These are phyloP conservation scores for Todiramphus chloris DNA, from an alignment of 2,113 vertebrate species.

Conservation along the genomic window DNA sequence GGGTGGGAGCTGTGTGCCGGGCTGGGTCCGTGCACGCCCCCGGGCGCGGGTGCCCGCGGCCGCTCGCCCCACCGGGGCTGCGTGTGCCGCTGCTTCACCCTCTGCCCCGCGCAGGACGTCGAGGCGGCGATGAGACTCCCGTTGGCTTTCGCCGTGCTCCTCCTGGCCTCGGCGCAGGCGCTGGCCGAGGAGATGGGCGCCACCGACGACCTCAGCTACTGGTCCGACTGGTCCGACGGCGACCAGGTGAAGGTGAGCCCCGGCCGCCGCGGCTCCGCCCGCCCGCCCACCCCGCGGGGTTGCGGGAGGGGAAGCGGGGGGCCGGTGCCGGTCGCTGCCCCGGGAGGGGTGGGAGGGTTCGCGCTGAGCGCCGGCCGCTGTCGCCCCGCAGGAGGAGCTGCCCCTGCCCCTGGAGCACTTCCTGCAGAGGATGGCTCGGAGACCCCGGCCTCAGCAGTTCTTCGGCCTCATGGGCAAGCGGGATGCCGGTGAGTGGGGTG, in stretches of 20 bases:
- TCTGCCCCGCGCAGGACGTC: not conserved
- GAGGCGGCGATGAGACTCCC: slow-evolving; percentile 82
- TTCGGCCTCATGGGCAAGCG: slow-evolving; percentile 96
- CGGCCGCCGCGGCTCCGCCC: not conserved
- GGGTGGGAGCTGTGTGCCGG: not conserved
- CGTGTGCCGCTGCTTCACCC: not conserved
- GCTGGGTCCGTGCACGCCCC: too few relatives aligned
- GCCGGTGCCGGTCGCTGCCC: rapidly evolving
- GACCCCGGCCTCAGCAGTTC: slow-evolving; percentile 94
- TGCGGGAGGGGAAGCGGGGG: not conserved
- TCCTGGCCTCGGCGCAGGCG: slow-evolving; percentile 79
- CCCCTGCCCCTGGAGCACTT: slow-evolving; percentile 85
- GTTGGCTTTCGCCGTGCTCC: slow-evolving; percentile 77
- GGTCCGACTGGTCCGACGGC: slow-evolving; percentile 82
- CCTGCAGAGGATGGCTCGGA: slow-evolving; percentile 89
- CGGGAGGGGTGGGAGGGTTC: rapidly evolving
- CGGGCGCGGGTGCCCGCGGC: not conserved
- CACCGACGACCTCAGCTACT: slow-evolving; percentile 82
- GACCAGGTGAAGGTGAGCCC: slow-evolving; percentile 83
- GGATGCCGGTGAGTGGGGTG: slow-evolving; percentile 82
- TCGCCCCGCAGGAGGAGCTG: slow-evolving; percentile 71
- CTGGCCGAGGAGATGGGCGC: slow-evolving; percentile 79
- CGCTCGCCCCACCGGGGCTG: not conserved
- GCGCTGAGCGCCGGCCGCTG: not conserved
- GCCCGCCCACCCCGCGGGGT: not conserved